Evolutionary conservation across 2,888 invertebrate species (phyloP).

Genomic region (Ligdia adustata): DNA sequence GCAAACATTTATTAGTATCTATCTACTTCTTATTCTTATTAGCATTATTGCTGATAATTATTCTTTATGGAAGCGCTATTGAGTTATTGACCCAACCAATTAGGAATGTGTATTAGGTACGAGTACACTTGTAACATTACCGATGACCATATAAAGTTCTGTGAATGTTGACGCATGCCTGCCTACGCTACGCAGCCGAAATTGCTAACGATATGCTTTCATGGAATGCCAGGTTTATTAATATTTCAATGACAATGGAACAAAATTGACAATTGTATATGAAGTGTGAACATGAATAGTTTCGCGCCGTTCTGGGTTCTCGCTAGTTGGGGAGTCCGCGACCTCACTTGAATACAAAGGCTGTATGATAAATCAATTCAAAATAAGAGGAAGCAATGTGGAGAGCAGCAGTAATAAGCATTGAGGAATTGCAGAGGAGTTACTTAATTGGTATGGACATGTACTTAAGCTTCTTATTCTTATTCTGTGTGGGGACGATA

Average conservation of each 20-base stretch:
- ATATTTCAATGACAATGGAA: constrained; percentile 60
- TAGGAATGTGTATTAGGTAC: constrained; percentile 8
- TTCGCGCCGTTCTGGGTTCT: constrained; percentile 73
- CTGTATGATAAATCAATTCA: no score
- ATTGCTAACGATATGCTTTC: constrained; percentile 50
- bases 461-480: no score
- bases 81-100: constrained; percentile 15
- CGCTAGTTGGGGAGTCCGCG: constrained; percentile 67
- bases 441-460: no score
- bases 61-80: no score
- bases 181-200: constrained; percentile 31
- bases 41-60: no score
- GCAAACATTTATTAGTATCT: no score
- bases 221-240: constrained; percentile 55
- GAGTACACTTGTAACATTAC: no score
- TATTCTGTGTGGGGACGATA: no score
- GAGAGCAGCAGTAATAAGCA: no score
- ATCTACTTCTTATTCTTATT: no score
- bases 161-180: constrained; percentile 23
- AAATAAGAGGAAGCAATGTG: no score
- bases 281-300: constrained; percentile 71
- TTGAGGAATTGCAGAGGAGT: no score
- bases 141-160: constrained; percentile 19
- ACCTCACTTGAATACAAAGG: constrained; percentile 75
- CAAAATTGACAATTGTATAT: constrained; percentile 66